Conservation (phyloP, 1,140 invertebrate species). For the Formica exsecta region DNA sequence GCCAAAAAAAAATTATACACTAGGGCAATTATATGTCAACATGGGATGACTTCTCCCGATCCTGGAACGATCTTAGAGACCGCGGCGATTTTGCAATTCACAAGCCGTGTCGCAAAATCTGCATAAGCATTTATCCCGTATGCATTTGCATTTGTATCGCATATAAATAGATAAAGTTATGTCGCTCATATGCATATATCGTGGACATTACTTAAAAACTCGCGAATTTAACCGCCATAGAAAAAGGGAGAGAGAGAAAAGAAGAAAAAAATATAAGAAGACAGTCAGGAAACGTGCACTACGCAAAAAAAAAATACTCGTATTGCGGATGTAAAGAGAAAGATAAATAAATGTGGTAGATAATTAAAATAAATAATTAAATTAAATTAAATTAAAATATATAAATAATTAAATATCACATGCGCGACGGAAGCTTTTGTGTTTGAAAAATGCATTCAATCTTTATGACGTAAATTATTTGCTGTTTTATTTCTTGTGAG, state of each 20-base stretch:
- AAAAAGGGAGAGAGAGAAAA: neutral
- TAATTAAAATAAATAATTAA: no score
- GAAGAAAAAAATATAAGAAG: neutral
- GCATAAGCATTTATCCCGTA: conserved; percentile 22
- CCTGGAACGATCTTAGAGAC: neutral
- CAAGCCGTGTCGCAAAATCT: conserved; percentile 23
- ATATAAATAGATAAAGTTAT: conserved; percentile 46
- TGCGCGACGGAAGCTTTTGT: neutral
- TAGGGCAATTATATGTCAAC: conserved; percentile 35
- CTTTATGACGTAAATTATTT: conserved; percentile 17
- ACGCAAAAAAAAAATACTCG: neutral
- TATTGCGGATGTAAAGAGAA: neutral
- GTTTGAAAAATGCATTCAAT: neutral
- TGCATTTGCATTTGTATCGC: conserved; percentile 42
- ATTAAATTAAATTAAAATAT: neutral
- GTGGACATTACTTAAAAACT: conserved; percentile 29
- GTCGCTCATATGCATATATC: conserved; percentile 14
- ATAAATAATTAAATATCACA: conserved; percentile 20
- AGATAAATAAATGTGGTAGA: conserved; percentile 21
- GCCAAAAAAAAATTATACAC: neutral
- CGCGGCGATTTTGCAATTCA: conserved; percentile 27
- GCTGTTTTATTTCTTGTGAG: neutral
- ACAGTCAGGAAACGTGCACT: neutral
- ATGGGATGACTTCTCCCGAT: neutral
- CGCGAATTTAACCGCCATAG: neutral